Base-by-base conservation (phyloP, 2,888 invertebrate species). In the Hololepta plana region DNA sequence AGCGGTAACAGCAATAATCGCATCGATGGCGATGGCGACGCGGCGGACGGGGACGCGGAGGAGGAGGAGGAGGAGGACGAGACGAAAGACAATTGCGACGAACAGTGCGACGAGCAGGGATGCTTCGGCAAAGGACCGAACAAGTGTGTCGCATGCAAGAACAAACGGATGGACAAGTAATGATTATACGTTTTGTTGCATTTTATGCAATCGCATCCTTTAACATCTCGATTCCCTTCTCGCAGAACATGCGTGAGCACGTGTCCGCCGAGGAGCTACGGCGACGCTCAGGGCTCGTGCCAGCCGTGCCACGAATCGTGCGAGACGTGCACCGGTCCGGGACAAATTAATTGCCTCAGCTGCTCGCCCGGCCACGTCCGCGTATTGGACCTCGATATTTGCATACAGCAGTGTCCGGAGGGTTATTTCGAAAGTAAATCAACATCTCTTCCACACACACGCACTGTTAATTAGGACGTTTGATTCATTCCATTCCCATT, bases 261-360 rank as follows among this genome's bases (percentile, higher is more conserved):
- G 24, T 87, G 87, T 46, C 85, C 85, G 4, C 80, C 80, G 8
- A 65, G 82, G 39, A 84, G 81, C 44, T 87, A 74, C 42, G 72
- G 76, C 0, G 80, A 81, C 46, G 72, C 75, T 41, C 75, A 74
- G 20, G 77, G 72, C 21, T 68, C 74, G 12, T 88, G 87, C 43
- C 76, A 76, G 67, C 76, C 79, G 1, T 90, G 88, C 42, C 84
- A 87, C 46, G 81, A 84, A 45, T 81, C 82, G 8, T 90, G 88
- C 45, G 76, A 80, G 47, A 84, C 80, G 9, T 90, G 88, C 43
- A 80, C 79, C 12, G 88, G 87, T 4, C 72, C 84, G 3, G 81
- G 82, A 7, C 81, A 80, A 47, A 81, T 82, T 46, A 81, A 81
- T 27, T 87, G 87, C 45, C 57, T 84, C 22, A 74, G 77, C 2